Evolutionary conservation across 2,113 vertebrate genomes (phyloP).

Genomic region (Dicrurus megarhynchus): DNA sequence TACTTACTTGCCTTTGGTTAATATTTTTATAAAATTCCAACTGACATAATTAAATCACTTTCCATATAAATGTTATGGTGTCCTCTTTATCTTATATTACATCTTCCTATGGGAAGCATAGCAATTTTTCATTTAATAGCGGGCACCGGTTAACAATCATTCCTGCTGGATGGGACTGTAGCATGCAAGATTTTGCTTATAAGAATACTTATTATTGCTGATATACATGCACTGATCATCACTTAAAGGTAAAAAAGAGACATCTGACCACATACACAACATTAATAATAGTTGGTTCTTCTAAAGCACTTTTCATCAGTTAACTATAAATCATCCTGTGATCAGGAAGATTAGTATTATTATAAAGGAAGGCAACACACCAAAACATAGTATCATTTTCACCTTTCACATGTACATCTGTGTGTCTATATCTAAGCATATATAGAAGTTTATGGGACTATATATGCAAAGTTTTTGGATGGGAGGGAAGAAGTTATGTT

Average conservation of each 20-base stretch:
- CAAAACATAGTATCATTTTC: neutral
- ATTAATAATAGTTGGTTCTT: neutral
- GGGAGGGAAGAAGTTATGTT: neutral
- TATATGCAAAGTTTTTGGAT: accelerated
- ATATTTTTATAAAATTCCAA: neutral
- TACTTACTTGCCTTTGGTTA: neutral
- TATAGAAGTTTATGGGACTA: neutral
- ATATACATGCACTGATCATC: accelerated
- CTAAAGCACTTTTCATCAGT: neutral
- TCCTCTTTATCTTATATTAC: neutral
- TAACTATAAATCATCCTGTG: neutral
- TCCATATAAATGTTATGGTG: neutral
- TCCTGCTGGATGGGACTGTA: neutral
- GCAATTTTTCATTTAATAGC: neutral
- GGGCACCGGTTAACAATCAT: neutral
- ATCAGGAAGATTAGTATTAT: neutral
- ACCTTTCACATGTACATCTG: neutral
- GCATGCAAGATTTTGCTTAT: neutral
- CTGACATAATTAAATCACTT: accelerated
- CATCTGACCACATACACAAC: neutral
- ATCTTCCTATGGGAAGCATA: neutral
- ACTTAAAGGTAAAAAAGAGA: neutral
- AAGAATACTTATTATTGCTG: neutral
- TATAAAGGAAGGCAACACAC: neutral
- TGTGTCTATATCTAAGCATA: neutral